Base-by-base conservation (phyloP, 2,113 vertebrate species). In the Grallaria varia region DNA sequence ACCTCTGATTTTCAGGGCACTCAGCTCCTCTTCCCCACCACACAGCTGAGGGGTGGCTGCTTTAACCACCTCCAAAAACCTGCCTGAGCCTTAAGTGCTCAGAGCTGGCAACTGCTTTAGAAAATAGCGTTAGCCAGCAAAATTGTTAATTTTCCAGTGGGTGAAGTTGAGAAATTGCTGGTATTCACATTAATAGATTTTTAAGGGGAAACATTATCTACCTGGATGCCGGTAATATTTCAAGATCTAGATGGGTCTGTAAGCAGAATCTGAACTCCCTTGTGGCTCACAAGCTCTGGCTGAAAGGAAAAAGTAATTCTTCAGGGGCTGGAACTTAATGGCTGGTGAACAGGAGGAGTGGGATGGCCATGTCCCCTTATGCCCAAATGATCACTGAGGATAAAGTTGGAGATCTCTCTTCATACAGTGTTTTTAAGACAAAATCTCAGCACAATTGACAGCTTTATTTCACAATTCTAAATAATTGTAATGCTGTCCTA, bases 141-240 rank as follows among this genome's bases (percentile, higher is more conserved):
- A 87, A 66, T 37, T 53, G 45, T 84, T 84, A 45, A 78, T 94
- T 94, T 93, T 71, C 87, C 64, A 50, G 87, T 24, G 56, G 71
- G 50, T 3, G 69, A 78, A n/a, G 56, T 74, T 59, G 73, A 84
- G 81, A 69, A 94, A 84, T 91, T 66, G 76, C 84, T 69, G 87
- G 55, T 55, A 84, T 58, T 66, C 28, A 31, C 10, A 3, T 63
- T 78, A 94, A 81, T 63, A 28, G 60, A 17, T 69, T 95, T 89
- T 86, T 55, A 84, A 94, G 64, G 42, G 56, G 64, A 81, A 80
- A 49, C 18, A 63, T 89, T 77, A 89, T 62, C 69, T 91, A 80
- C 93, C 37, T 55, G 77, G 78, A 62, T 93, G 74, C 88, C 49
- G 7, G 47, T 37, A 58, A 66, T 67, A 67, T 81, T 64, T 94